Evolutionary conservation across 2,888 invertebrate genomes (phyloP), one percentile per base, ranked within the genome.

Genomic region (Cosmia trapezina): DNA sequence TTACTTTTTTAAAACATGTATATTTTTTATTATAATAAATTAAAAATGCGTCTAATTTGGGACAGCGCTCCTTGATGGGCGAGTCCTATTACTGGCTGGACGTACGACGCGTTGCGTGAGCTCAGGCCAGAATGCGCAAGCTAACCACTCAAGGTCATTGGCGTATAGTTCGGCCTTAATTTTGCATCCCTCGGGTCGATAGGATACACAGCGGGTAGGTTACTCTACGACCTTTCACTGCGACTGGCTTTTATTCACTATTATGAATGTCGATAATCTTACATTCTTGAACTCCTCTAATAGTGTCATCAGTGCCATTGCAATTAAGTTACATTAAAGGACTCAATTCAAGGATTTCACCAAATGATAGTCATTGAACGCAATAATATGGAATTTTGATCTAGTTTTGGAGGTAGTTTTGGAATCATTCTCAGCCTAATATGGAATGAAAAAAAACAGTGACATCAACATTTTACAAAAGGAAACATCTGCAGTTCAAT

Each of bases 311-410:
- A 75, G 54, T 69, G 62, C 68, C 43, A 45, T 60, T 77, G 53
- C 66, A 68, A 66, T 63, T 73, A 43, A 66, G 75, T 75, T 56
- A 75, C 63, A 73, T 73, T 64, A 70, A n/a, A 66, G 47, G 33
- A 49, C 51, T 47, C n/a, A 17, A 53, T 59, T 62, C 65, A 66
- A 70, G 37, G 28, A 62, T 79, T 53, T 33, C 41, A n/a, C 41
- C 22, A 37, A 60, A 66, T 54, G 9, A 60, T 68, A 70, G 62
- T 56, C 65, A 69, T 66, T 43, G 53, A 79, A 79, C 53, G 47
- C 60, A 60, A 73, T 62, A 60, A 73, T 62, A 33, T 49, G 33
- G 11, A 56, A 17, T 51, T 54, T 33, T 33, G 4, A 11, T 56
- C 9, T 43, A 49, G 22, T 51, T 33, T 73, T 49, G 22, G 12